Conservation (phyloP, 1,140 invertebrate genomes). For the Drosophila nasuta region DNA sequence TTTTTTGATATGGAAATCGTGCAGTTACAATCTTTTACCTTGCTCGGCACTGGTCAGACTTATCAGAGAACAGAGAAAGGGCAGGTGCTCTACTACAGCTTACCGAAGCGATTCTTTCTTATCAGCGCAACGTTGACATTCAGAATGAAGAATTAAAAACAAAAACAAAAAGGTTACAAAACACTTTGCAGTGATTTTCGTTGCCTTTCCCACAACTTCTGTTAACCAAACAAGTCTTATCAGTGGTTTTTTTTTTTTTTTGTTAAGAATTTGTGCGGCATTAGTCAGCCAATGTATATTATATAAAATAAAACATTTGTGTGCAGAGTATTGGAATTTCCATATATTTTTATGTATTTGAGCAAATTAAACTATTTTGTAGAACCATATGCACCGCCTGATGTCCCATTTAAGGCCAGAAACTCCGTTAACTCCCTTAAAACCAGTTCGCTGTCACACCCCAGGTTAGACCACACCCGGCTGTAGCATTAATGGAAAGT, state of each 20-base stretch:
- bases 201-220: constrained; percentile 14
- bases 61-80: neutral
- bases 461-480: constrained; percentile 4
- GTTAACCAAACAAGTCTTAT: constrained; percentile 60
- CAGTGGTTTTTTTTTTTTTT: constrained; percentile 26
- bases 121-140: constrained; percentile 72
- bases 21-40: constrained; percentile 25
- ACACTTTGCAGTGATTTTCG: constrained; percentile 37
- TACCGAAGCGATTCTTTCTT: constrained; percentile 32
- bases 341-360: neutral
- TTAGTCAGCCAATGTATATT: constrained; percentile 55
- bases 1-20: constrained; percentile 18
- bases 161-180: constrained; percentile 61
- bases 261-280: constrained; percentile 17
- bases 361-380: too few relatives aligned
- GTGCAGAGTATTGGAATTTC: constrained; percentile 23
- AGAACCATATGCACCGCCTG: too few relatives aligned
- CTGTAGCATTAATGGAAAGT: neutral
- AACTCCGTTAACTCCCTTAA: constrained; percentile 8
- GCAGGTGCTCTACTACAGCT: neutral
- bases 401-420: constrained; percentile 12
- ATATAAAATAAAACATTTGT: constrained; percentile 3
- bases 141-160: constrained; percentile 44
- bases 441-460: constrained; percentile 15
- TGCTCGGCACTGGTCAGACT: constrained; percentile 16